Percentiles rank a stretch among this genome's conserved stretches.
Conservation (phyloP, 1,140 invertebrate species). For the Apis florea region DNA sequence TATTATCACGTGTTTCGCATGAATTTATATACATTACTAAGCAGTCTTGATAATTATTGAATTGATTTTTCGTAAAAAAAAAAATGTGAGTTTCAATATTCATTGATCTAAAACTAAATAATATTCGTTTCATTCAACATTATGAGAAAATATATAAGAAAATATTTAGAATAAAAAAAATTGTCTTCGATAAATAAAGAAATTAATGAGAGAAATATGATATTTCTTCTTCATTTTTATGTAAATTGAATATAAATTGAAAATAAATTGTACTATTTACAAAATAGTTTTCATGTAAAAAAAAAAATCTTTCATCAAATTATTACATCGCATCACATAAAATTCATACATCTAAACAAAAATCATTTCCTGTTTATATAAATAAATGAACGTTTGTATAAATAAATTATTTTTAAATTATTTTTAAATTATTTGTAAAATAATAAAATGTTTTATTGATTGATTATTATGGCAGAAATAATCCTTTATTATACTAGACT, state of each 20-base stretch:
- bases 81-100: neutral
- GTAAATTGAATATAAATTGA: too few relatives aligned
- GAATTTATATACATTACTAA: neutral
- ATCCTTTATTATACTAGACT: too few relatives aligned
- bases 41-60: neutral
- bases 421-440: neutral
- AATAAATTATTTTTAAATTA: neutral
- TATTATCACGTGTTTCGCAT: conserved; percentile 10
- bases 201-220: neutral
- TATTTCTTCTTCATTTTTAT: too few relatives aligned
- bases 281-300: neutral
- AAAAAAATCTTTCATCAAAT: neutral
- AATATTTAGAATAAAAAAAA: neutral
- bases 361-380: neutral
- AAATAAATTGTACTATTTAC: too few relatives aligned
- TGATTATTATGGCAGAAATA: conserved; percentile 10
- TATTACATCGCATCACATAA: neutral
- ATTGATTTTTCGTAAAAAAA: neutral
- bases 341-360: neutral
- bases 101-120: neutral
- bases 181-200: neutral
- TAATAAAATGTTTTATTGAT: neutral
- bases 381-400: neutral
- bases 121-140: neutral
- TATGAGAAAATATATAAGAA: neutral